Base-by-base conservation (phyloP, 2,888 invertebrate species). In the Watsonalla cultraria region DNA sequence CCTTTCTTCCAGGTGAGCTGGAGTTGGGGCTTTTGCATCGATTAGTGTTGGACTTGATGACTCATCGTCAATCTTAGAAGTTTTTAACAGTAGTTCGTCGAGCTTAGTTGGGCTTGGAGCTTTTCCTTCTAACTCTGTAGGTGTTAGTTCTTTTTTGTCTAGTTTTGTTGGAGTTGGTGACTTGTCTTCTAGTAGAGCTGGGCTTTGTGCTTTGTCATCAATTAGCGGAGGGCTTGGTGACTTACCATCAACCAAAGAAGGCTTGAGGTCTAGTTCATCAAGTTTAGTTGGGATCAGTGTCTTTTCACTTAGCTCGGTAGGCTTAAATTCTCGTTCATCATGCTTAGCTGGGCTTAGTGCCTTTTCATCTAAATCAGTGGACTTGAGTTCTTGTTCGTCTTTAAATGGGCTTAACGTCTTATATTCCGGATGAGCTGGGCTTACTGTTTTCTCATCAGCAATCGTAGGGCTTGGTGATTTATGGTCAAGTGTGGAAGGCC, bases 11-110 rank as follows among this genome's bases (percentile, higher is more conserved):
- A 7, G 49, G 15, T 54, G 61, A 24, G 39, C 45, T 2, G 56
- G 56, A 6, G 57, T 65, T 0, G 56, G 50, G 7, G 49, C 50
- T 24, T 64, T 61, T n/a, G 42, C 57, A 0, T 50, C 51, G 0
- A 39, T 46, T 1, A 60, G 37, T 1, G 47, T 47, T n/a, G 35
- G 59, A 46, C 52, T 57, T 35, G 5, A 42, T 34, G 0, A 24
- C 11, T 42, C 54, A 11, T 51, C 34, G 6, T 55, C 33, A 51
- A 52, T 47, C 46, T 52, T 54, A 5, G 53, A 53, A 6, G 48
- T 5, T 1, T 11, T 45, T 45, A 6, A 8, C 45, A 5, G 9
- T 11, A 9, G 60, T n/a, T 14, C 47, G 35, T 46, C 39, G 5
- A 5, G 6, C 34, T 34, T 7, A 14, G 2, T 9, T 35, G 51